These are phyloP conservation scores for Micoletzkya japonica DNA, from an alignment of 2,888 invertebrate species.

Conservation along the genomic window DNA sequence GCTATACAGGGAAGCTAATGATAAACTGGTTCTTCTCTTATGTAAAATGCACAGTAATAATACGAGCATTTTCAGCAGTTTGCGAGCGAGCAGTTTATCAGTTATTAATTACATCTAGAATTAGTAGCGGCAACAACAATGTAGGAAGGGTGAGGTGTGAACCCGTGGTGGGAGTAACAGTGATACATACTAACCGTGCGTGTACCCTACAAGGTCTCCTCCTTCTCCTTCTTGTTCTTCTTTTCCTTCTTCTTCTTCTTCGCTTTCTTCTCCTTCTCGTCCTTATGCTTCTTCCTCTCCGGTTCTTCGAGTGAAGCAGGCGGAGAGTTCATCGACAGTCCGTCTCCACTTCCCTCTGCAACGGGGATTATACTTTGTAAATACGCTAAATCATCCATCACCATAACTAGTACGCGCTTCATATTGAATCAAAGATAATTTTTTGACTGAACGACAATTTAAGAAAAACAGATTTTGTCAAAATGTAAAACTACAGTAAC, in stretches of 20 bases:
- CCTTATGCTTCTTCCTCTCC: conserved; percentile 37
- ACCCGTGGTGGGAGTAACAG: conserved; percentile 1
- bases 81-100: no score
- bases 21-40: no score
- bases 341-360: conserved; percentile 22
- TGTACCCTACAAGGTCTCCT: neutral
- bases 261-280: conserved; percentile 44
- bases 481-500: no score
- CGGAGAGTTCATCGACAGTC: conserved; percentile 3
- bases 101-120: neutral
- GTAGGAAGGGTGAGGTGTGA: neutral
- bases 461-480: no score
- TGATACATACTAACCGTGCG: conserved; percentile 2
- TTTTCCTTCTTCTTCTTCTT: conserved; percentile 43
- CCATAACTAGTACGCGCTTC: neutral
- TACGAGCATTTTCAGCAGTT: no score
- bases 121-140: no score
- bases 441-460: neutral
- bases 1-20: no score
- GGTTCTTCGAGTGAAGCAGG: conserved; percentile 27
- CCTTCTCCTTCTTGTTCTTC: conserved; percentile 38
- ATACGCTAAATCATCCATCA: no score
- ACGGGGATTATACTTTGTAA: conserved; percentile 3
- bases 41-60: no score
- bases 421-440: neutral